Base-by-base conservation (phyloP, 2,888 invertebrate species). In the Sphecodes monilicornis region DNA sequence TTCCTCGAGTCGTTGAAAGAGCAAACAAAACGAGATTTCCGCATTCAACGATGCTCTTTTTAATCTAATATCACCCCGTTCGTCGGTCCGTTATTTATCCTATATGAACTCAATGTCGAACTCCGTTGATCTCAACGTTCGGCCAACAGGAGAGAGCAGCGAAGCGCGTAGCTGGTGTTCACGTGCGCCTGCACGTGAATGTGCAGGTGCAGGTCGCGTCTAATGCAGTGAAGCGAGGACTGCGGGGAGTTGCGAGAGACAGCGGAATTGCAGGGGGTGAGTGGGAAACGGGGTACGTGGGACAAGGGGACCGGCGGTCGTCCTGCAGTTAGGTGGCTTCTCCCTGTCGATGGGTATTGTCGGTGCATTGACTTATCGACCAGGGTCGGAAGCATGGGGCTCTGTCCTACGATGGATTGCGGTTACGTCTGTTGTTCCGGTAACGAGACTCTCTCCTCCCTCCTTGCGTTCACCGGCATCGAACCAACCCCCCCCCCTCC, bases 311-410 rank as follows among this genome's bases (percentile, higher is more conserved):
- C 66, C 83, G 85, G 69, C 76, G 85, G 85, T 76, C 78, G 76
- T 78, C 87, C 89, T 82, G 86, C 85, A 89, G 85, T 82, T 87
- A 80, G 87, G 81, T 85, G 87, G 89, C 77, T 85, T 84, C 86
- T 88, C 90, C 86, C 90, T 90, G 91, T 90, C 92, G 91, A 90
- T 88, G 86, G 81, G 90, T 83, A 90, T 92, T 91, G 92, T 92
- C 88, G 86, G 88, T 84, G 88, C 92, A 92, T 92, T 91, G 92
- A 92, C 89, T 90, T 90, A 90, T 90, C 90, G 89, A 90, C 87
- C 89, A 82, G 87, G 78, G 80, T 90, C 82, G 87, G 87, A 88
- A 88, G 87, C 87, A 84, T 80, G 88, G 89, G 88, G 89, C 88
- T 86, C 90, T 85, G 88, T 86, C 87, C 88, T 89, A 86, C 89